Evolutionary conservation across 2,888 invertebrate species (phyloP), one percentile per base, ranked within the genome.

Genomic region (Allygus modestus): DNA sequence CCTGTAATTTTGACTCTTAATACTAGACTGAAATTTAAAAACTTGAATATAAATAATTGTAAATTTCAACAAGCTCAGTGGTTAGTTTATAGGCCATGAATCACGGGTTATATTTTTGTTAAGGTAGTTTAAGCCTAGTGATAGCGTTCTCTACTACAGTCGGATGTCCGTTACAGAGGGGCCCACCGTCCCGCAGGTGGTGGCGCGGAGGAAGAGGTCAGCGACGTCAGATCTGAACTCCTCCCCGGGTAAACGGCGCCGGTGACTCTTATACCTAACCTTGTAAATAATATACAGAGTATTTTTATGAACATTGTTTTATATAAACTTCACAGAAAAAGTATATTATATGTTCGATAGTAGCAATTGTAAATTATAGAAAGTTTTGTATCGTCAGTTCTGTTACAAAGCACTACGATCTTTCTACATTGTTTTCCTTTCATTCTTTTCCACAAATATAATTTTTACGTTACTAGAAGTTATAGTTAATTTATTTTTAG

Each of bases 271-370:
- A 28, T 15, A 65, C 28, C 17, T 65, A 15, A 28, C 12, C 65
- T 65, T 65, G 65, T 65, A 31, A 28, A 65, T 65, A 65, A 4
- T 31, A 65, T 28, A 28, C 28, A 65, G 31, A 58, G 31, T 65
- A 65, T 65, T 65, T 65, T 65, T 65, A 65, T 31, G 31, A 65
- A 28, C 65, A 65, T 28, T 58, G 58, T 58, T 54, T 54, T 54
- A 20, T 54, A 54, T 54, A 7, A 54, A 23, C 54, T 23, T 54
- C 23, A 23, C 23, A 23, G 54, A 54, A 54, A 23, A 23, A 54
- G 0, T 11, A 54, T 54, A 46, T 23, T 54, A 20, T 15, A 17
- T 15, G 4, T 23, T 54, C 5, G 54, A 23, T 23, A 23, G 15
- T n/a, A 46, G 12, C 46, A 4, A 54, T 23, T 23, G 20, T 54